Evolutionary conservation across 1,140 invertebrate genomes (phyloP).

Genomic region (Caenorhabditis tropicalis): DNA sequence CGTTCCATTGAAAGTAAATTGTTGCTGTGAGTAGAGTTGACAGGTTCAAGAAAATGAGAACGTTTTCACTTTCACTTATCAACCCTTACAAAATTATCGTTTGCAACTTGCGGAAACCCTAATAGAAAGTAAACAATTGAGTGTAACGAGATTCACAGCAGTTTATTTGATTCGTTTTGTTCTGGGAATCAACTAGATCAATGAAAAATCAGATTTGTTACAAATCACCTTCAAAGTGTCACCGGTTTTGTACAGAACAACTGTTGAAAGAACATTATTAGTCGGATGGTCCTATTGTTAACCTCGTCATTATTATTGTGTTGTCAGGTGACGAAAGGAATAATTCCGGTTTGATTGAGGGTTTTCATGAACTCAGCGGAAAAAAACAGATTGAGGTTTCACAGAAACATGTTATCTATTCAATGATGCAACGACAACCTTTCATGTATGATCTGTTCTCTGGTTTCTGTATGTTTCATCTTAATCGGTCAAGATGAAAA

Average conservation of each 20-base stretch:
- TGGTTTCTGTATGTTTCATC: background rate
- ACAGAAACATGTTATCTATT: background rate
- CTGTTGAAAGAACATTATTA: too few species aligned
- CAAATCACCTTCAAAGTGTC: too few species aligned
- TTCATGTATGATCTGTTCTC: background rate
- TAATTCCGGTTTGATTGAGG: background rate
- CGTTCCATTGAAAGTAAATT: background rate
- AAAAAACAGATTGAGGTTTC: background rate
- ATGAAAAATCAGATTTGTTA: too few species aligned
- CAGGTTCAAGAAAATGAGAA: background rate
- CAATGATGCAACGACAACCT: background rate
- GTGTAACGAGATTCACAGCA: background rate
- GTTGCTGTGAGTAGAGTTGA: background rate
- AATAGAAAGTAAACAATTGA: background rate
- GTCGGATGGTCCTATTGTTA: background rate
- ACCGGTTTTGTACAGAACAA: too few species aligned
- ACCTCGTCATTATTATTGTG: background rate
- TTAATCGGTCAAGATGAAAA: background rate
- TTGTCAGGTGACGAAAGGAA: background rate
- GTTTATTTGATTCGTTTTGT: background rate
- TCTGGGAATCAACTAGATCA: too few species aligned
- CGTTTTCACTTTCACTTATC: slow-evolving; percentile 19
- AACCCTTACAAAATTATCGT: background rate
- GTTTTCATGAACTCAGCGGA: too few species aligned
- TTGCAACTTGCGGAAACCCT: too few species aligned